A percentile compares a stretch with the other conserved stretches of the same genome.
Conservation (phyloP, 1,140 invertebrate genomes). For the Gryllus bimaculatus region DNA sequence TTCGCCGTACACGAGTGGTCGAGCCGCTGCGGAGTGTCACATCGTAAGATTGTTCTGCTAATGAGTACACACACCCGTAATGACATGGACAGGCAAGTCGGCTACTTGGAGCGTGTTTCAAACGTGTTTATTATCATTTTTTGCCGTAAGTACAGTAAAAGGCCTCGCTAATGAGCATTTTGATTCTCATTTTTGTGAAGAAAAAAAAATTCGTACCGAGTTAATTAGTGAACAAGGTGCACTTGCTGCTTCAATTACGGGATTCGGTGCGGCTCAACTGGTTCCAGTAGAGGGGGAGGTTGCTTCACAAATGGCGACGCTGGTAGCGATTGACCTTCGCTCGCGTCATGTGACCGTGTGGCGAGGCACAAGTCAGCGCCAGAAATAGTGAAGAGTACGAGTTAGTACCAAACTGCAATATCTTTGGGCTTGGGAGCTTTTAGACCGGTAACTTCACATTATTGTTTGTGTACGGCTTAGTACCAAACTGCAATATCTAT, state of each 20-base stretch:
- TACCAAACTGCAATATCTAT: too few relatives aligned
- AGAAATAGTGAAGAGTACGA: too few relatives aligned
- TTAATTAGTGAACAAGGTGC: neutral
- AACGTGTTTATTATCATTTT: slow-evolving; percentile 2
- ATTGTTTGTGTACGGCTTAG: too few relatives aligned
- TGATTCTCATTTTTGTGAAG: neutral
- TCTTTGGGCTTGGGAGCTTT: too few relatives aligned
- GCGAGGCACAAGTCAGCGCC: too few relatives aligned
- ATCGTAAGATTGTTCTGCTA: neutral
- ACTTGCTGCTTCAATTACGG: neutral
- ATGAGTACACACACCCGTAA: neutral
- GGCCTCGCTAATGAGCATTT: neutral
- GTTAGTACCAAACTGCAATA: too few relatives aligned
- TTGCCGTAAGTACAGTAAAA: neutral
- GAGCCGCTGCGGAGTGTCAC: neutral
- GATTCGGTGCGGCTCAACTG: neutral
- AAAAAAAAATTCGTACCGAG: neutral
- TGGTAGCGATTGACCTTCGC: too few relatives aligned
- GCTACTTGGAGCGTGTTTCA: slow-evolving; percentile 3
- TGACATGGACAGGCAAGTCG: neutral
- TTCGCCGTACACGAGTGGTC: neutral
- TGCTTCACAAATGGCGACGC: too few relatives aligned
- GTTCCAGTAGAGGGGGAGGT: neutral
- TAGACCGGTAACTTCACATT: too few relatives aligned
- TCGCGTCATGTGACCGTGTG: too few relatives aligned